Percentiles rank a stretch among this genome's conserved stretches.
Evolutionary conservation across 2,113 vertebrate species (phyloP).

Genomic region (Dromas ardeola): DNA sequence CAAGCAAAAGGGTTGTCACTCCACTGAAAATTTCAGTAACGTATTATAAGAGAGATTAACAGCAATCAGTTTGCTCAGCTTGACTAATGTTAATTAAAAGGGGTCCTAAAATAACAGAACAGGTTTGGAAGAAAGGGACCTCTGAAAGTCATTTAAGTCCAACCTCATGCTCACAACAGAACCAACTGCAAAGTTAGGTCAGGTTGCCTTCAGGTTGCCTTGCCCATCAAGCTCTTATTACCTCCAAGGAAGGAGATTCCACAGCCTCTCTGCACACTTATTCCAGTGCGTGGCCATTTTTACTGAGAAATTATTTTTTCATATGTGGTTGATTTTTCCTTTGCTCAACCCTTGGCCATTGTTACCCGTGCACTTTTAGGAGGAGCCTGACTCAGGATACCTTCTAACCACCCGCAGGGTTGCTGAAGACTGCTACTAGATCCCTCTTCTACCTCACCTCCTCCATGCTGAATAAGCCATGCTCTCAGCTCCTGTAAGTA

Average conservation of each 20-base stretch:
- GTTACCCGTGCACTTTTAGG: background rate
- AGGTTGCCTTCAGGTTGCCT: background rate
- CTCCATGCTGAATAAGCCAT: background rate
- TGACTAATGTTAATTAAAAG: background rate
- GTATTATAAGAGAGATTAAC: background rate
- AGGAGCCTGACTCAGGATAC: background rate
- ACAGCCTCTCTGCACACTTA: background rate
- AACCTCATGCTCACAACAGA: accelerated
- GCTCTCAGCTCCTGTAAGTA: background rate
- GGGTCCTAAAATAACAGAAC: background rate
- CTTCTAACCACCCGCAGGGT: background rate
- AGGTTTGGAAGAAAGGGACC: background rate
- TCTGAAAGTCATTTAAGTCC: background rate
- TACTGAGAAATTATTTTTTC: background rate
- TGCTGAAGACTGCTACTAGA: background rate
- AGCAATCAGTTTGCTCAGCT: background rate
- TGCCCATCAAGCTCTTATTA: background rate
- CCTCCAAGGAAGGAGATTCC: background rate
- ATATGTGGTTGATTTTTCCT: background rate
- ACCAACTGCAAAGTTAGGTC: background rate
- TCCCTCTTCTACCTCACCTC: background rate
- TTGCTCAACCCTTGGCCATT: background rate
- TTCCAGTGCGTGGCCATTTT: background rate
- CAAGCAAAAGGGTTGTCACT: background rate
- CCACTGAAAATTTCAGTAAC: background rate